These are phyloP conservation scores for Antheraea assamensis DNA, from an alignment of 2,888 invertebrate species.

Conservation along the genomic window DNA sequence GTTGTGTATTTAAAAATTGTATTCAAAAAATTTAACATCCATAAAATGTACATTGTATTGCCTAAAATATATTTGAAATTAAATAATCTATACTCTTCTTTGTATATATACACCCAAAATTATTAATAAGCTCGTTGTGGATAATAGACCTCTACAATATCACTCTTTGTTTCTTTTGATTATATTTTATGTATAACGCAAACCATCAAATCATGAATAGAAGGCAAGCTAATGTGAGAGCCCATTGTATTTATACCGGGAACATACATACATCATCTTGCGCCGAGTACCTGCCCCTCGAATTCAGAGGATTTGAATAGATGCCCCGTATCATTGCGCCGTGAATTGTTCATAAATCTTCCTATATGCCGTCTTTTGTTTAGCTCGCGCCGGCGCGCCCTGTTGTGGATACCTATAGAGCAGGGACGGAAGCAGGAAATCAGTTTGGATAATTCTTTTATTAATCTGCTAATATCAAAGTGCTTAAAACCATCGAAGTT, in stretches of 20 bases:
- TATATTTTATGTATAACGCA: constrained; percentile 10
- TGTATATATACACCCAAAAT: neutral
- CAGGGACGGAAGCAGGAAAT: constrained; percentile 13
- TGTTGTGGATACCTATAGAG: constrained; percentile 51
- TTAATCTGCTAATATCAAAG: neutral
- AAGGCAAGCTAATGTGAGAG: constrained; percentile 38
- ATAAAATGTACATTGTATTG: too few species aligned
- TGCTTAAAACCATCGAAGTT: neutral
- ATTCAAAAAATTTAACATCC: too few species aligned
- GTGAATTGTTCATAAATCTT: constrained; percentile 79
- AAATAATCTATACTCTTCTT: neutral
- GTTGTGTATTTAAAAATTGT: too few species aligned
- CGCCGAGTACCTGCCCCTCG: constrained; percentile 55
- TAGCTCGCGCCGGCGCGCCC: constrained; percentile 50
- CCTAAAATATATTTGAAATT: neutral
- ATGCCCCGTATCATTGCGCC: constrained; percentile 75
- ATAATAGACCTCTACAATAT: neutral
- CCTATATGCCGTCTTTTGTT: constrained; percentile 73
- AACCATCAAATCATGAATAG: constrained; percentile 15
- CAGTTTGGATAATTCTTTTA: neutral
- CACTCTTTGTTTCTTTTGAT: neutral
- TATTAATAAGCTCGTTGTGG: neutral
- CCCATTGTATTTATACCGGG: constrained; percentile 53
- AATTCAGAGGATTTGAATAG: constrained; percentile 71
- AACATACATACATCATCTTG: constrained; percentile 67